Evolutionary conservation across 2,888 invertebrate genomes (phyloP).

Genomic region (Poecilobothrus nobilitatus): DNA sequence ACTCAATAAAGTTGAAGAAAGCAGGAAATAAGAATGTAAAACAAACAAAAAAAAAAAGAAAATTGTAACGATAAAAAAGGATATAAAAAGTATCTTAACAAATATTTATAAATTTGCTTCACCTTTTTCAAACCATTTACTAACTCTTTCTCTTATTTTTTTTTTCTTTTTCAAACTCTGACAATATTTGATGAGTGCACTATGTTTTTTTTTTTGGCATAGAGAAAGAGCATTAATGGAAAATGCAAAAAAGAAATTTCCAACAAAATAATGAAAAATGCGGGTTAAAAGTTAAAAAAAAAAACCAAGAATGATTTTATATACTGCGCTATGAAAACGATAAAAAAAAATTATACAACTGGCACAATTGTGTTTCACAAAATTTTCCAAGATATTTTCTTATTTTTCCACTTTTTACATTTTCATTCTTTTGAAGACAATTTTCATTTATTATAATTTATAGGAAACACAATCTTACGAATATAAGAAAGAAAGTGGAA

Average conservation of each 20-base stretch:
- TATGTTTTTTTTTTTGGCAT: neutral
- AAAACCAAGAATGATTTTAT: too few species aligned
- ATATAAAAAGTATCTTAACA: neutral
- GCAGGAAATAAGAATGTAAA: too few species aligned
- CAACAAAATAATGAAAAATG: neutral
- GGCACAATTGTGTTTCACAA: neutral
- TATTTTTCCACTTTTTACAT: neutral
- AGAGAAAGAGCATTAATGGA: too few species aligned
- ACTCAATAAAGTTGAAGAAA: neutral
- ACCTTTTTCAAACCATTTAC: neutral
- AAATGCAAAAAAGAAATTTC: too few species aligned
- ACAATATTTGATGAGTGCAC: neutral
- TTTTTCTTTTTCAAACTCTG: neutral
- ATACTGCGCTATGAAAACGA: neutral
- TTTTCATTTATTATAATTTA: too few species aligned
- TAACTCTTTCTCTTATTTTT: neutral
- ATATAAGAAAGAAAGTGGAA: too few species aligned
- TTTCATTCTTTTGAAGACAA: neutral
- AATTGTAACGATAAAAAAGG: neutral
- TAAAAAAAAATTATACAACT: neutral
- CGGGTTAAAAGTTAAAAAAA: neutral
- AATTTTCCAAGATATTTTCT: neutral
- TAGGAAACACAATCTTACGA: too few species aligned
- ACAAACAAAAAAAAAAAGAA: neutral
- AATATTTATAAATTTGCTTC: neutral